Percentiles rank a stretch among this genome's conserved stretches.
Evolutionary conservation across 1,140 invertebrate genomes (phyloP).

Genomic region (Pseudomyrmex dendroicus): DNA sequence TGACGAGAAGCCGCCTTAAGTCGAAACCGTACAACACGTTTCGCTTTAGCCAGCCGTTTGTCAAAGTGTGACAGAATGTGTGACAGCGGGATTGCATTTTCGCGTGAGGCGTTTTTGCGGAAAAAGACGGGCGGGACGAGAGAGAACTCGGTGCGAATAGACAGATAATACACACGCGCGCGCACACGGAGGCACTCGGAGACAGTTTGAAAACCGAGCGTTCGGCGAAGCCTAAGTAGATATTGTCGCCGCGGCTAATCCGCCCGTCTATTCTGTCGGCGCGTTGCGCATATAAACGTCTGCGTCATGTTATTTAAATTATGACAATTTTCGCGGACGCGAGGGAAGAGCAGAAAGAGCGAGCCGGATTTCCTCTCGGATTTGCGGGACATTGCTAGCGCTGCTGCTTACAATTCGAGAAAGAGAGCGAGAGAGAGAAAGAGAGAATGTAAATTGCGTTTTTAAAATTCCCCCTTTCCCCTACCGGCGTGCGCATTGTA

Average conservation of each 20-base stretch:
- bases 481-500: constrained; percentile 23
- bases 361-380: constrained; percentile 19
- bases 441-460: constrained; percentile 47
- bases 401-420: constrained; percentile 39
- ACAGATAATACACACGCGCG: constrained; percentile 41
- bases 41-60: constrained; percentile 42
- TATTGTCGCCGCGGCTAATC: constrained; percentile 51
- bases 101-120: constrained; percentile 20
- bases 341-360: not conserved
- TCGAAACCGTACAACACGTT: constrained; percentile 60
- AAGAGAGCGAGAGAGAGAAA: not conserved
- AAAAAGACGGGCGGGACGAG: constrained; percentile 30
- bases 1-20: constrained; percentile 28
- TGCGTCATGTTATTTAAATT: constrained; percentile 44
- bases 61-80: constrained; percentile 66
- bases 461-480: constrained; percentile 32
- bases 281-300: constrained; percentile 33
- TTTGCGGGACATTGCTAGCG: constrained; percentile 31
- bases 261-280: constrained; percentile 55
- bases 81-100: constrained; percentile 60
- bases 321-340: constrained; percentile 13
- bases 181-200: constrained; percentile 4
- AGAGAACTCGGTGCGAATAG: constrained; percentile 13
- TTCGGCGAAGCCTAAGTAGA: constrained; percentile 53
- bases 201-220: constrained; percentile 55